A percentile compares a stretch with the other conserved stretches of the same genome.
Conservation (phyloP, 2,797 vertebrate genomes). For the Pseudopleuronectes americanus region DNA sequence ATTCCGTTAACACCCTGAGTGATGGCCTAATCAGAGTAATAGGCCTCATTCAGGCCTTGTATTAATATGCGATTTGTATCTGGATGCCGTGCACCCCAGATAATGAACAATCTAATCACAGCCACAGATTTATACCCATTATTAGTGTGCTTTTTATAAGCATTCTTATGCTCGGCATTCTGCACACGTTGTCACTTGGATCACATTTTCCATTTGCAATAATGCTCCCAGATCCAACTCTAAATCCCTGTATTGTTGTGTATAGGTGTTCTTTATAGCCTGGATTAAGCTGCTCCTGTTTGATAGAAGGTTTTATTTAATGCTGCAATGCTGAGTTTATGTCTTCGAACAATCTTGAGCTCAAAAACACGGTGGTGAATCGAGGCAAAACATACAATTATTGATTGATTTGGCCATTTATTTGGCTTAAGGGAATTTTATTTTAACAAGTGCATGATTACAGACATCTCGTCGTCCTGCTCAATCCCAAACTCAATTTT, state of each 20-base stretch:
- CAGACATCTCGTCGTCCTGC: conserved; percentile 36
- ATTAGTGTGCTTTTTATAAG: conserved; percentile 46
- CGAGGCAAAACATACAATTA: too few species aligned
- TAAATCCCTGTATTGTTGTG: conserved; percentile 54
- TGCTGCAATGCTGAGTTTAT: conserved; percentile 28
- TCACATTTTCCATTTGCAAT: conserved; percentile 56
- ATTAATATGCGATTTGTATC: conserved; percentile 58
- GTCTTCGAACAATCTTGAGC: conserved; percentile 32
- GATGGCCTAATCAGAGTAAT: conserved; percentile 45
- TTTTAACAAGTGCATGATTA: conserved; percentile 33
- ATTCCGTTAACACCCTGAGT: conserved; percentile 45
- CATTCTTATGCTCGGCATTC: conserved; percentile 40
- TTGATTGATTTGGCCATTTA: not conserved
- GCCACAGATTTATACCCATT: conserved; percentile 53
- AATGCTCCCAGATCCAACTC: conserved; percentile 41
- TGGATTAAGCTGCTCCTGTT: conserved; percentile 44
- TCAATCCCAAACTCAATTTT: conserved; percentile 26
- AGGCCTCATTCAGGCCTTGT: conserved; percentile 43
- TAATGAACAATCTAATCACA: conserved; percentile 65
- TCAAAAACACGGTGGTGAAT: conserved; percentile 3
- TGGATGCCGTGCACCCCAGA: conserved; percentile 42
- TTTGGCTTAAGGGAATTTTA: conserved; percentile 45
- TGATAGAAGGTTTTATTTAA: conserved; percentile 11
- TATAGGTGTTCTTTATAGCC: conserved; percentile 24
- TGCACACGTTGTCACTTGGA: conserved; percentile 44